Evolutionary conservation across 2,888 invertebrate genomes (phyloP).

Genomic region (Zygaena filipendulae): DNA sequence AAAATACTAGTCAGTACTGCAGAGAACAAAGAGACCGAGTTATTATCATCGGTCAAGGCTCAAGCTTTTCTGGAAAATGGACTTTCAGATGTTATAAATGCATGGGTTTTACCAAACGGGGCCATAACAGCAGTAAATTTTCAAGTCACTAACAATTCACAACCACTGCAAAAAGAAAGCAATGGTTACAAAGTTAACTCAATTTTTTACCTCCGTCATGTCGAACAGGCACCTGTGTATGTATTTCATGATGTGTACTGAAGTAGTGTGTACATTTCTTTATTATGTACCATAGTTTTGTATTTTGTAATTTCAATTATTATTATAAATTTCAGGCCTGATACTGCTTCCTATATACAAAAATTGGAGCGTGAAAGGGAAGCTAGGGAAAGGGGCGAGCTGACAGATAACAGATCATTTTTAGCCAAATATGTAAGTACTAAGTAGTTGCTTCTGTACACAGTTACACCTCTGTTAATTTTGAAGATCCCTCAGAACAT

Average conservation of each 20-base stretch:
- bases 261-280: too few species aligned
- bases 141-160: conserved; percentile 44
- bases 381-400: conserved; percentile 88
- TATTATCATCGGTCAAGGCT: conserved; percentile 84
- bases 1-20: conserved; percentile 74
- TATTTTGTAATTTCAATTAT: conserved; percentile 1
- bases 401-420: conserved; percentile 95
- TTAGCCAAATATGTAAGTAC: conserved; percentile 96
- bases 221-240: conserved; percentile 82
- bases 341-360: conserved; percentile 95
- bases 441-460: too few species aligned
- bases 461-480: too few species aligned
- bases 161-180: conserved; percentile 17
- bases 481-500: too few species aligned
- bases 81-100: conserved; percentile 80
- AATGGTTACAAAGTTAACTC: conserved; percentile 72
- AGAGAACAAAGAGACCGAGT: conserved; percentile 74
- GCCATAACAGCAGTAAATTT: conserved; percentile 79
- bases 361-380: conserved; percentile 92
- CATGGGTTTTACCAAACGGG: conserved; percentile 84
- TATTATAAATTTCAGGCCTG: conserved; percentile 72
- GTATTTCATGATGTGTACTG: conserved; percentile 24
- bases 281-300: too few species aligned
- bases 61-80: conserved; percentile 79
- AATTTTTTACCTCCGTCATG: conserved; percentile 80